A percentile compares a stretch with the other conserved stretches of the same genome.
phyloP scores from a whole-genome alignment of 2,113 vertebrate genomes.

The Hystrix cristata region DNA sequence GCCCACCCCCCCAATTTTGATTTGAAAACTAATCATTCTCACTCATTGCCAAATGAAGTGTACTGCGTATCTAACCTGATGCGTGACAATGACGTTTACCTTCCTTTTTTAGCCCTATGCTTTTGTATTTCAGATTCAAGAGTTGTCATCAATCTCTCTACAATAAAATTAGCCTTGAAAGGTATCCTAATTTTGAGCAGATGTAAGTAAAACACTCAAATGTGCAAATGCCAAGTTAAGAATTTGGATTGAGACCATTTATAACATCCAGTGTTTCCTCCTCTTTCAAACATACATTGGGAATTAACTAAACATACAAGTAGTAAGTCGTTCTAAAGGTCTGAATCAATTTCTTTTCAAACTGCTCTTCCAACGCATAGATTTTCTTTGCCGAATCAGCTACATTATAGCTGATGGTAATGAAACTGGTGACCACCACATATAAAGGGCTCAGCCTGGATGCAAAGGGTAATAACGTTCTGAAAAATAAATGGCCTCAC shows the following conservation, averaged over 20 bases:
- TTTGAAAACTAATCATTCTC: conserved; percentile 40
- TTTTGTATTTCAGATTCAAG: conserved; percentile 50
- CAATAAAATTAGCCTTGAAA: conserved; percentile 76
- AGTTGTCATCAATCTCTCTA: conserved; percentile 54
- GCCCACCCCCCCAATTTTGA: not conserved
- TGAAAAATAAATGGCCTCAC: conserved; percentile 68
- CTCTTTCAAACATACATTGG: conserved; percentile 61
- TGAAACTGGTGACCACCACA: conserved; percentile 36
- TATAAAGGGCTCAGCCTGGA: not conserved
- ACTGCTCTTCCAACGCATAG: conserved; percentile 56
- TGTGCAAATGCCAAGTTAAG: conserved; percentile 73
- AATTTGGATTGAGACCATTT: conserved; percentile 47
- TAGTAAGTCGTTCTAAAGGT: conserved; percentile 46
- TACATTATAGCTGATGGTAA: not conserved
- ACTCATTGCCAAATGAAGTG: conserved; percentile 17
- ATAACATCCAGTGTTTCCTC: not conserved
- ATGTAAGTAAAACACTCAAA: conserved; percentile 77
- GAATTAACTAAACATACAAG: conserved; percentile 71
- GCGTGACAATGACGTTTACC: not conserved
- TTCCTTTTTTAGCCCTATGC: conserved; percentile 1
- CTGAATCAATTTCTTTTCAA: conserved; percentile 17
- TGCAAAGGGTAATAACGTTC: accelerated
- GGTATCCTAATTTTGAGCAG: conserved; percentile 56
- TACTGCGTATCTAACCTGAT: not conserved
- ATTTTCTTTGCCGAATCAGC: conserved; percentile 58